Evolutionary conservation across 23 tunicate species (phyloP), one percentile per base, ranked within the genome.

Genomic region (Corella eumyota): DNA sequence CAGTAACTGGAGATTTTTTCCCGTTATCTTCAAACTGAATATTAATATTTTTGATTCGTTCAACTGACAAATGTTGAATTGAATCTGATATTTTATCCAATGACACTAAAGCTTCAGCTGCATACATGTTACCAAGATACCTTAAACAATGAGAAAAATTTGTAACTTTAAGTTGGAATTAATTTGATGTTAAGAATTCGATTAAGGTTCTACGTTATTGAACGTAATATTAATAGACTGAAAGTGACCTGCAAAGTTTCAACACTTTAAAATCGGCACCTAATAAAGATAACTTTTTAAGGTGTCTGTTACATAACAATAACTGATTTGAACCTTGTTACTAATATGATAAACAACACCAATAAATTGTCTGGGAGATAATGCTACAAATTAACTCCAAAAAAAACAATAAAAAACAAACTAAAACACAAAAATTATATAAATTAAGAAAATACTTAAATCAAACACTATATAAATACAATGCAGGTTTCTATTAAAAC

Each of bases 51-150:
- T 25, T 57, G 13, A 79, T 54, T 54, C 70, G 63, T 34, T 88
- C 96, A 1, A 58, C 61, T 3, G 76, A 61, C 2, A 88, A 70
- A 56, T 72, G 62, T 30, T 69, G 72, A 32, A 88, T 88, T 13
- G 96, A 88, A n/a, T 88, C 81, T 7, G 88, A 79, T 20, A 88
- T 79, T 45, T 81, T 59, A 36, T 88, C 96, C 26, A 88, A 28
- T 17, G 67, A 51, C 25, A 79, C 88, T 50, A 78, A 45, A 15
- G 96, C 96, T 44, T 88, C 96, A 27, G 80, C 96, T 24, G 88
- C 73, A 38, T 88, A 88, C 88, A 79, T 88, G 40, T 52, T 44
- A 25, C 71, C 96, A 25, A 88, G 62, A 38, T 88, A 88, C 57
- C 79, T 81, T 45, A 9, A 7, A 20, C 22, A 63, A 56, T 29